A percentile compares a stretch with the other conserved stretches of the same genome.
Conservation (phyloP, 2,797 vertebrate genomes). For the Babyrousa celebensis region DNA sequence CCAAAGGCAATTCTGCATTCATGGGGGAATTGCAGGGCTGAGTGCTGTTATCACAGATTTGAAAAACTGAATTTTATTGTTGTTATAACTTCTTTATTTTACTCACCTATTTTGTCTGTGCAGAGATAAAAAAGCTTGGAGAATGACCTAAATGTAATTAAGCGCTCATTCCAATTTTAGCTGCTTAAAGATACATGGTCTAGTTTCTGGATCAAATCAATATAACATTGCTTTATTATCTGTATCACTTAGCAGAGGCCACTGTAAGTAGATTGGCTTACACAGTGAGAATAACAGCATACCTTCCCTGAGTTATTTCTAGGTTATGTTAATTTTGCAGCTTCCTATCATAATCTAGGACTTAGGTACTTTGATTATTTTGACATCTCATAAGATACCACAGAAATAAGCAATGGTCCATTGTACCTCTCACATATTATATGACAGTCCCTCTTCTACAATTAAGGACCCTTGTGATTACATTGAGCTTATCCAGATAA, state of each 20-base stretch:
- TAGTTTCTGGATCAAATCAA: neutral
- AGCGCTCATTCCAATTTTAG: neutral
- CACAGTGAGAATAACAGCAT: neutral
- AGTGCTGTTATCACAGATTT: neutral
- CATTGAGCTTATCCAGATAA: neutral
- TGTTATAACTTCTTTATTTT: neutral
- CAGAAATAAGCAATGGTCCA: neutral
- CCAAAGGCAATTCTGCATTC: neutral
- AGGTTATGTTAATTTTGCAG: neutral
- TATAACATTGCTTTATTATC: neutral
- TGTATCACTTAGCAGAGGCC: neutral
- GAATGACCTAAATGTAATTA: constrained; percentile 6
- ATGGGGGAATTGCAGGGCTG: neutral
- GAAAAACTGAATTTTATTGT: neutral
- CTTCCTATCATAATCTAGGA: neutral
- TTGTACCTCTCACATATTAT: neutral
- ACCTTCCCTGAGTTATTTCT: neutral
- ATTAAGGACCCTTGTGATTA: neutral
- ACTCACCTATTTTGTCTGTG: neutral
- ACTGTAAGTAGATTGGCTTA: neutral
- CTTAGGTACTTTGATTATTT: neutral
- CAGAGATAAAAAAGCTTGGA: neutral
- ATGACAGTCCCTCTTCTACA: neutral
- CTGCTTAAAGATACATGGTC: neutral
- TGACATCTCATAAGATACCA: neutral